These are phyloP conservation scores for Protonemura montana DNA, from an alignment of 2,888 invertebrate genomes.

Conservation along the genomic window DNA sequence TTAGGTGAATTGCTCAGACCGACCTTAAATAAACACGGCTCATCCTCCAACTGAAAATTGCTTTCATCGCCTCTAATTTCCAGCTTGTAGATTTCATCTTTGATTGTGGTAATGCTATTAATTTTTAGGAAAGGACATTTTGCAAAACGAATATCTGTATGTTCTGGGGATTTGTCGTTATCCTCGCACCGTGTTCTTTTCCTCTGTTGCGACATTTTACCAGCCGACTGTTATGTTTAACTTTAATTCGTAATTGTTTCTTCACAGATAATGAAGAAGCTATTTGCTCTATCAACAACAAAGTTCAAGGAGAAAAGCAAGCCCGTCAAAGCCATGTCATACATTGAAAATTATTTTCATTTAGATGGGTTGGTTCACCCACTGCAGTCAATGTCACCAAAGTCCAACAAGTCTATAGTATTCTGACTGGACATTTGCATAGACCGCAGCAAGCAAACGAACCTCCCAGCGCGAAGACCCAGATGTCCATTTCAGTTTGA, in stretches of 20 bases:
- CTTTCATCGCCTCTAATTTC: background rate
- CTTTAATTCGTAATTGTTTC: background rate
- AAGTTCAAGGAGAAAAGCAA: background rate
- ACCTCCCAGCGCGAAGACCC: conserved; percentile 25
- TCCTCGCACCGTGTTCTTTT: background rate
- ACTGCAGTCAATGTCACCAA: conserved; percentile 59
- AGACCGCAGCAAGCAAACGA: conserved; percentile 53
- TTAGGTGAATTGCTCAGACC: background rate
- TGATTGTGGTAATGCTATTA: background rate
- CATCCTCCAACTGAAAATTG: background rate
- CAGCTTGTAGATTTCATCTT: background rate
- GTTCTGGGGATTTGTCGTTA: background rate
- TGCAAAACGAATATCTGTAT: background rate
- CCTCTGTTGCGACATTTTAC: background rate
- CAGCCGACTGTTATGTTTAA: background rate
- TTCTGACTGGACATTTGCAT: conserved; percentile 60
- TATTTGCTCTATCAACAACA: background rate
- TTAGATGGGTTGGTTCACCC: conserved; percentile 41
- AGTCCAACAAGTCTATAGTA: conserved; percentile 58
- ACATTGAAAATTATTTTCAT: background rate
- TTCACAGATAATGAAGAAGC: background rate
- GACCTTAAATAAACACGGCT: background rate
- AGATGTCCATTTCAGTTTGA: background rate
- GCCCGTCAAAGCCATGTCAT: background rate
- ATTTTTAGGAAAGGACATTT: background rate